Base-by-base conservation (phyloP, 2,888 invertebrate species). In the Drepana falcataria region DNA sequence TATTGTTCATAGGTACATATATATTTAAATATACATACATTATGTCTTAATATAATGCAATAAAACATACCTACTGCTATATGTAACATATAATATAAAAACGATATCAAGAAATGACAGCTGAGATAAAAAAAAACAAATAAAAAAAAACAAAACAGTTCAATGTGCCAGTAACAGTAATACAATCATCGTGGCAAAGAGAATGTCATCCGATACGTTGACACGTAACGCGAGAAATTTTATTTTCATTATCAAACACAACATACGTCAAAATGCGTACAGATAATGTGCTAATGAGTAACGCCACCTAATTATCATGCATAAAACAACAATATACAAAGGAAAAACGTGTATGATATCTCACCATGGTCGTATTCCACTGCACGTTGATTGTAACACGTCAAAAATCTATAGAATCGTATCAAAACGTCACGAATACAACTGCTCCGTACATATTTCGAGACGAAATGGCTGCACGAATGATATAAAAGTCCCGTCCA, bases 401-500 rank as follows among this genome's bases (percentile, higher is more conserved):
- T 78, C 77, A 77, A 81, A 81, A 83, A 80, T 80, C 81, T 74
- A 73, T 73, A 71, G 77, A 79, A 87, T 79, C 79, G 75, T 75
- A 81, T 82, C 79, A 81, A 77, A 83, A 82, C 82, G 81, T 79
- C 82, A 79, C 82, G 73, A 81, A 76, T 79, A 78, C 78, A 68
- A 66, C 75, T 75, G 72, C 82, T 77, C 74, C 83, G 65, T 87
- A 87, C 88, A 87, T 88, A 77, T 87, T 87, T 84, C 79, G 73
- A 72, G 73, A 75, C 78, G 79, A 80, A 87, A 86, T 88, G 89
- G 88, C 81, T 81, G 84, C 83, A 81, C 83, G 87, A 84, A 85
- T 87, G 84, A 83, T 80, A 81, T 80, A 75, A 76, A 78, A 83
- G 83, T 77, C 75, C 79, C 77, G 75, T 72, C 75, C 74, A 72